phyloP scores from a whole-genome alignment of 2,888 invertebrate species.

The Stenichneumon culpator region DNA sequence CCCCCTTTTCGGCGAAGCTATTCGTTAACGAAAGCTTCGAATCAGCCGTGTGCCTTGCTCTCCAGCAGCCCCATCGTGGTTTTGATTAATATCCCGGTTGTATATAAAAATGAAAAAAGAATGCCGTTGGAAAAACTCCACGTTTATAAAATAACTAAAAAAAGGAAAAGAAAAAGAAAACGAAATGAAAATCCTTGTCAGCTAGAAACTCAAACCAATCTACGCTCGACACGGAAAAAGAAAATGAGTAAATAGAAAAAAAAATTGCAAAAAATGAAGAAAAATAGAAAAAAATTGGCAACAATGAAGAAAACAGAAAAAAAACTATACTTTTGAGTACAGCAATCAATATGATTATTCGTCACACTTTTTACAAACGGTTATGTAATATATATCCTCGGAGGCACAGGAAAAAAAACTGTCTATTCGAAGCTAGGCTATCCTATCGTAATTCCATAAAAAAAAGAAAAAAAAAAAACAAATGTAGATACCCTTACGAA shows the following conservation, averaged over 20 bases:
- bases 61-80: conserved; percentile 71
- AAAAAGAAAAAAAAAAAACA: conserved; percentile 4
- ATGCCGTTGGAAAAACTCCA: conserved; percentile 13
- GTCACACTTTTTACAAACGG: conserved; percentile 50
- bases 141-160: conserved; percentile 16
- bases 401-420: conserved; percentile 54
- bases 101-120: conserved; percentile 55
- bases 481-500: conserved; percentile 62
- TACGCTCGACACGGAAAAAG: not conserved
- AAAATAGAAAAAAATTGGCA: not conserved
- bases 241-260: not conserved
- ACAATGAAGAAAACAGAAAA: not conserved
- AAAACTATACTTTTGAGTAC: conserved; percentile 15
- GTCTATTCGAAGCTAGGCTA: conserved; percentile 47
- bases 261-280: not conserved
- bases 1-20: conserved; percentile 42
- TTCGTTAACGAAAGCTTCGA: conserved; percentile 69
- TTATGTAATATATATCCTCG: conserved; percentile 52
- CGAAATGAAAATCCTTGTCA: not conserved
- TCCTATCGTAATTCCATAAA: conserved; percentile 51
- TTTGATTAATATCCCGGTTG: conserved; percentile 62
- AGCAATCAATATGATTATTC: conserved; percentile 13
- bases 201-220: conserved; percentile 19
- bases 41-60: conserved; percentile 81
- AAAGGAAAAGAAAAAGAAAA: no score